These are phyloP conservation scores for Drosophila anomalata DNA, from an alignment of 2,888 invertebrate genomes.

Conservation along the genomic window DNA sequence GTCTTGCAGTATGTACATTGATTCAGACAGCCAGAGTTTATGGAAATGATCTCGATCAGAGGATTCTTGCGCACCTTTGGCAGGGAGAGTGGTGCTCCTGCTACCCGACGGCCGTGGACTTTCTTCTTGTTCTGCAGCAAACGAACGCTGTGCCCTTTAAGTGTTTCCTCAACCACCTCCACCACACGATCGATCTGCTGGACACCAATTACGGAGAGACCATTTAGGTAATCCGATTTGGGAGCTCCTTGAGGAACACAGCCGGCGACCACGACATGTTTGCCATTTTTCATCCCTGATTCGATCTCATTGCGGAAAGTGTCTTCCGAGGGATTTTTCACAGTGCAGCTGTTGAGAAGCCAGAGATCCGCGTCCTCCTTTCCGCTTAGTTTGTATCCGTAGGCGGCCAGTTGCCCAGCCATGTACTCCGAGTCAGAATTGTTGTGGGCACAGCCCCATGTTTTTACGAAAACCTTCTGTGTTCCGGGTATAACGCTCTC, in stretches of 20 bases:
- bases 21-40: constrained; percentile 98
- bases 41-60: constrained; percentile 97
- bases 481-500: constrained; percentile 89
- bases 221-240: constrained; percentile 86
- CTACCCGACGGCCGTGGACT: constrained; percentile 90
- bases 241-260: constrained; percentile 98
- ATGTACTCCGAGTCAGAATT: constrained; percentile 99
- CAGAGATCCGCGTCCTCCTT: constrained; percentile 94
- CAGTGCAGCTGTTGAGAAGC: constrained; percentile 98
- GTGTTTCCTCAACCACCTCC: constrained; percentile 98
- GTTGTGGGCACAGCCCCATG: constrained; percentile 99
- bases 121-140: constrained; percentile 94
- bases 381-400: constrained; percentile 93
- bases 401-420: constrained; percentile 96
- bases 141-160: constrained; percentile 94
- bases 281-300: constrained; percentile 89
- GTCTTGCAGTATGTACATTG: constrained; percentile 99
- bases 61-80: constrained; percentile 98
- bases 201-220: constrained; percentile 97
- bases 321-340: constrained; percentile 98
- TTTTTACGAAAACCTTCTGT: constrained; percentile 93
- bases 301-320: constrained; percentile 95
- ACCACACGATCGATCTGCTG: constrained; percentile 99
- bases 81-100: constrained; percentile 93
- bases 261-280: constrained; percentile 97